phyloP scores from a whole-genome alignment of 2,113 vertebrate species.

The Sterrhoptilus dennistouni region DNA sequence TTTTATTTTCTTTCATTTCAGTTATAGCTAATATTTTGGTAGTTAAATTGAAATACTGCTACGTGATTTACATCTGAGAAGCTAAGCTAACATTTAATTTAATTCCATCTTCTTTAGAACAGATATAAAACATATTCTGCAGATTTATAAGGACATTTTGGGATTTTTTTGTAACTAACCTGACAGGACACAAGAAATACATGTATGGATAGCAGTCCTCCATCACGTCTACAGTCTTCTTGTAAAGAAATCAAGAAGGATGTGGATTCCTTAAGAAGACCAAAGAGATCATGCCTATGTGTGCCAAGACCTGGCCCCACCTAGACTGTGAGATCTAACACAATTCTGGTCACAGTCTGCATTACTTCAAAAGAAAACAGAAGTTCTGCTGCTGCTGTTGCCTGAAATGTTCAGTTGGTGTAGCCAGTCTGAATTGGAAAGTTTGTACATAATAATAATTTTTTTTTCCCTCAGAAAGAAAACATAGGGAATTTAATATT shows the following conservation, averaged over 20 bases:
- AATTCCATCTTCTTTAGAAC: background rate
- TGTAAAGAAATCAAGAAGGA: background rate
- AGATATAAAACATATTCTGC: background rate
- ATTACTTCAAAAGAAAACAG: background rate
- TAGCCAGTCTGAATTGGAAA: background rate
- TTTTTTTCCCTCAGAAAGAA: background rate
- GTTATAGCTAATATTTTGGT: constrained; percentile 35
- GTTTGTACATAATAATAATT: background rate
- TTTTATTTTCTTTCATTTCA: background rate
- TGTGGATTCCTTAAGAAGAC: background rate
- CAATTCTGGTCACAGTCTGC: background rate
- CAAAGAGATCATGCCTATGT: background rate
- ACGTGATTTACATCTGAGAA: background rate
- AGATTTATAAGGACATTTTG: background rate
- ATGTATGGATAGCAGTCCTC: background rate
- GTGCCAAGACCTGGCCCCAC: background rate
- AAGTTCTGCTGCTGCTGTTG: background rate
- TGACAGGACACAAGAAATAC: background rate
- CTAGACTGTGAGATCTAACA: background rate
- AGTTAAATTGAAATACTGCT: constrained; percentile 12
- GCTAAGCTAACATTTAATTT: background rate
- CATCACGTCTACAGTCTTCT: background rate
- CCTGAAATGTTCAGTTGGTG: background rate
- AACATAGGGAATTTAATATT: background rate
- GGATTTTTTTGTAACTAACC: background rate